Conservation (phyloP, 2,113 vertebrate genomes). For the Loxodonta africana region DNA sequence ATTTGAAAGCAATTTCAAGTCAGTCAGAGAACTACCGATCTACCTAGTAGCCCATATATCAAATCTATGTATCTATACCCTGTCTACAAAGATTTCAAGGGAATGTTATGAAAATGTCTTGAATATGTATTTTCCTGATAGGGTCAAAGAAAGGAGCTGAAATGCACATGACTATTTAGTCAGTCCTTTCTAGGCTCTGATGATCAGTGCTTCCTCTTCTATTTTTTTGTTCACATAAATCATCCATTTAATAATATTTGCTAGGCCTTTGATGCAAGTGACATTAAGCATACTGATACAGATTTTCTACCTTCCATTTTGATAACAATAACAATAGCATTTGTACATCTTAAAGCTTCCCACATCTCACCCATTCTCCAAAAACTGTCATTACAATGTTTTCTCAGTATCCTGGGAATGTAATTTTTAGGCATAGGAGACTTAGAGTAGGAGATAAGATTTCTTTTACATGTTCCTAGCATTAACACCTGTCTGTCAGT, state of each 20-base stretch:
- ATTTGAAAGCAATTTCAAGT: conserved; percentile 60
- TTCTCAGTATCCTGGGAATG: neutral
- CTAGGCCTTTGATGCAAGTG: neutral
- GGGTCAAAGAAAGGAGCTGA: neutral
- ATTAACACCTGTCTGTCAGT: too few species aligned
- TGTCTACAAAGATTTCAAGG: neutral
- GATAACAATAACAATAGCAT: neutral
- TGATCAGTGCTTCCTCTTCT: neutral
- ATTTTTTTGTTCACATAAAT: neutral
- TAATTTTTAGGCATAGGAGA: neutral
- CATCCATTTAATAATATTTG: neutral
- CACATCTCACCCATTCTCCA: neutral
- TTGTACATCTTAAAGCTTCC: neutral
- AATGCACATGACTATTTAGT: neutral
- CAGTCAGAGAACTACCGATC: neutral
- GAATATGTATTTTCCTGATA: neutral
- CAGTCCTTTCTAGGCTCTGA: neutral
- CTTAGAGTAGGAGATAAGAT: neutral
- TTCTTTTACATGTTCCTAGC: neutral
- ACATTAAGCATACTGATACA: neutral
- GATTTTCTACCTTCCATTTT: neutral
- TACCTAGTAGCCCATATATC: neutral
- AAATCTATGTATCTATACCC: neutral
- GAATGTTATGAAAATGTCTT: neutral
- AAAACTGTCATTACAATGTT: neutral